These are phyloP conservation scores for Argyresthia albistria DNA, from an alignment of 2,888 invertebrate genomes.

Conservation along the genomic window DNA sequence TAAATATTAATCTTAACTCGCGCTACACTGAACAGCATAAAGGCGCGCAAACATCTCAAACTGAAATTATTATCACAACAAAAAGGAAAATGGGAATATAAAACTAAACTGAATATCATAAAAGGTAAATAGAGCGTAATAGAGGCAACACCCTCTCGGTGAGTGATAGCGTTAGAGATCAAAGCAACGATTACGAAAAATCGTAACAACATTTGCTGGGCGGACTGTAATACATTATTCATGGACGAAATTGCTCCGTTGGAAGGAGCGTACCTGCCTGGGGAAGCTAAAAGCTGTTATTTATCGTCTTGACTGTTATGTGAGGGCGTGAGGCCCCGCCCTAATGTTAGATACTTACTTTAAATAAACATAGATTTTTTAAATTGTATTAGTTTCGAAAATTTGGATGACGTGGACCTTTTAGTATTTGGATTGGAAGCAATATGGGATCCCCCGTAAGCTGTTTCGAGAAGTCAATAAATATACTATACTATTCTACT, in stretches of 20 bases:
- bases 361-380: no score
- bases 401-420: no score
- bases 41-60: not conserved
- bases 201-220: slow-evolving; percentile 49
- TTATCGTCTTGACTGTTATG: slow-evolving; percentile 43
- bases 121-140: slow-evolving; percentile 35
- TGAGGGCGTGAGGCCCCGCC: slow-evolving; percentile 38
- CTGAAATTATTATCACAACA: not conserved
- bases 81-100: not conserved
- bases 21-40: not conserved
- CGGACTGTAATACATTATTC: slow-evolving; percentile 47
- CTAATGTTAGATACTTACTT: slow-evolving; percentile 3
- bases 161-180: slow-evolving; percentile 30
- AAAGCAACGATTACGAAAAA: slow-evolving; percentile 68
- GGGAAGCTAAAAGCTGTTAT: slow-evolving; percentile 33
- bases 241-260: slow-evolving; percentile 52
- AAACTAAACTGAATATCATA: slow-evolving; percentile 34
- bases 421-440: no score
- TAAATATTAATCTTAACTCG: no score
- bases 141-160: slow-evolving; percentile 7
- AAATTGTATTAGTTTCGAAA: no score
- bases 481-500: no score
- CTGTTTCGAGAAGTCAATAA: no score
- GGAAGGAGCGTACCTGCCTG: not conserved
- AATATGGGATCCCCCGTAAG: no score